Evolutionary conservation across 2,113 vertebrate genomes (phyloP).

Genomic region (Paramormyrops kingsleyae): DNA sequence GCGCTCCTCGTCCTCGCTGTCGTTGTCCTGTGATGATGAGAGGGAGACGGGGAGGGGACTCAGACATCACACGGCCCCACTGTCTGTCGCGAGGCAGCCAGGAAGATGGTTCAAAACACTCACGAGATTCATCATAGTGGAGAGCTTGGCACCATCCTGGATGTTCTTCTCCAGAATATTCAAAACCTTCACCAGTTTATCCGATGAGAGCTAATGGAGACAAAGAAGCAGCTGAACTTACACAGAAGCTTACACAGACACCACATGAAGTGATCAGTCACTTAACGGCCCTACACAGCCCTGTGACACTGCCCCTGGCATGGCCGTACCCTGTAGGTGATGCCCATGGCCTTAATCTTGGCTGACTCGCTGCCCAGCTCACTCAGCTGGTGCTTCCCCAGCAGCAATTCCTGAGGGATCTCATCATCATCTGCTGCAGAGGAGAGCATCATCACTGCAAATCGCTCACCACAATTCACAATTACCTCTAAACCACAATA

Average conservation of each 20-base stretch:
- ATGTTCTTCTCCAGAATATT: constrained; percentile 98
- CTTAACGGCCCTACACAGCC: background rate
- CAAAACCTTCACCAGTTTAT: constrained; percentile 91
- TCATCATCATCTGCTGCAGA: constrained; percentile 76
- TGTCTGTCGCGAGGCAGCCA: background rate
- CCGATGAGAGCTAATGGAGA: constrained; percentile 76
- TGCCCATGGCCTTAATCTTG: constrained; percentile 98
- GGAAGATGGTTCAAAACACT: constrained; percentile 42
- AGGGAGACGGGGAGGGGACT: background rate
- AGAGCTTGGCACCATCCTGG: constrained; percentile 87
- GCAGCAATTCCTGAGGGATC: constrained; percentile 89
- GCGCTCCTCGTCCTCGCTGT: constrained; percentile 90
- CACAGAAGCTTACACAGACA: background rate
- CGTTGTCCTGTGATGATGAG: constrained; percentile 72
- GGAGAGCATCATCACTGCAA: background rate
- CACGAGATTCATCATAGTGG: constrained; percentile 86
- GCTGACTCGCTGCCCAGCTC: constrained; percentile 95
- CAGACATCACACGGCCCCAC: background rate
- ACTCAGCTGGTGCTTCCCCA: constrained; percentile 91
- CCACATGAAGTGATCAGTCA: background rate
- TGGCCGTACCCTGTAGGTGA: constrained; percentile 81
- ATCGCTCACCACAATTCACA: background rate
- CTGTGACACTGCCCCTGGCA: background rate
- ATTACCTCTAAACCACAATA: background rate
- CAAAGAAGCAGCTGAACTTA: background rate